Percentiles rank a stretch among this genome's conserved stretches.
Evolutionary conservation across 2,113 vertebrate species (phyloP).

Genomic region (Cephalopterus ornatus): DNA sequence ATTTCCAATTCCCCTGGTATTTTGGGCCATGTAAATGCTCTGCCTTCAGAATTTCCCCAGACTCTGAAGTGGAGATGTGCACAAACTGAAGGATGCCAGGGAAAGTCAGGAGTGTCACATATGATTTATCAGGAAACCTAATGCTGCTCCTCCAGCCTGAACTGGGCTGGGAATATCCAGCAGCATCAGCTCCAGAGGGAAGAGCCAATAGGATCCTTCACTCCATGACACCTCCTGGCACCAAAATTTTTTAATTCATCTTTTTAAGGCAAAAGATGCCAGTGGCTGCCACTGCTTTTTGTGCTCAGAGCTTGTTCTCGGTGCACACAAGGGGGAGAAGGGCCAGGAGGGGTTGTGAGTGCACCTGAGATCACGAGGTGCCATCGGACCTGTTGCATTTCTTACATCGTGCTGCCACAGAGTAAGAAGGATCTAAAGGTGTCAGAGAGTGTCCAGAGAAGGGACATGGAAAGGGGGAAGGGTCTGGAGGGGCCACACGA

Average conservation of each 20-base stretch:
- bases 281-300: not conserved
- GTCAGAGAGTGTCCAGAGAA: not conserved
- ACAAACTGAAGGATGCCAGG: not conserved
- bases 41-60: not conserved
- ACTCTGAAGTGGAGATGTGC: not conserved
- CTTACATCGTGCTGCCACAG: not conserved
- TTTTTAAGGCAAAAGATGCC: not conserved
- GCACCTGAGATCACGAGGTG: not conserved
- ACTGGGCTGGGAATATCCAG: not conserved
- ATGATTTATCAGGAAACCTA: not conserved
- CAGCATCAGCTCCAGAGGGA: not conserved
- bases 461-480: not conserved
- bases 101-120: not conserved
- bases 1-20: not conserved
- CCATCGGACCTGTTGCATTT: not conserved
- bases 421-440: not conserved
- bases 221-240: not conserved
- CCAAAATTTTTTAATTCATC: not conserved
- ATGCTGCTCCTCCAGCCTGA: not conserved
- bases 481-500: not conserved
- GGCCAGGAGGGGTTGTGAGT: not conserved
- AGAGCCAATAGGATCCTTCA: not conserved
- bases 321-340: accelerated
- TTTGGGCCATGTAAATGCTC: not conserved
- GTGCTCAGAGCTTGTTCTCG: not conserved